Base-by-base conservation (phyloP, 2,113 vertebrate genomes). In the Cebus imitator region DNA sequence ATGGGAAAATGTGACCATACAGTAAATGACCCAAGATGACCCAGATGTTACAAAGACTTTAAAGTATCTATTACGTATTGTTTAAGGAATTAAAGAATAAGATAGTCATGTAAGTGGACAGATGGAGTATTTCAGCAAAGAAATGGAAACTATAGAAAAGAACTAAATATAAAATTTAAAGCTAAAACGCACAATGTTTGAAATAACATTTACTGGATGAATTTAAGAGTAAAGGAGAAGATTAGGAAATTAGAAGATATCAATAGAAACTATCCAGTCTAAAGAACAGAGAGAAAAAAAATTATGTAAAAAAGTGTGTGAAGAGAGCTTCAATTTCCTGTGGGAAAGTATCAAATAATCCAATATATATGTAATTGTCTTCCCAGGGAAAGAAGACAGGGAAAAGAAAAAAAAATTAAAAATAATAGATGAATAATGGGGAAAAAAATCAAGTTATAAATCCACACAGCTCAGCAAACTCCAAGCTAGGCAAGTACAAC, bases 101-200 rank as follows among this genome's bases (percentile, higher is more conserved):
- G 81, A 89, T 58, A 52, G 78, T 92, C 40, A 87, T 55, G 55
- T 76, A 37, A 96, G 10, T 32, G n/a, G 40, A 90, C 23, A 94
- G 18, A 55, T 88, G 25, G 20, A 37, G 25, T 85, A 95, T 89
- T 87, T 75, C 0, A 78, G 13, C 55, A 81, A 80, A 96, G 35
- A 87, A 82, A 91, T 30, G 27, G 61, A 73, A 94, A 75, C 8
- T 35, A 4, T 48, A 87, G 91, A 93, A 96, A 78, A 40, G 40
- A 92, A 72, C 27, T 35, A 79, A 93, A n/a, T 88, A 93, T n/a
- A 95, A 86, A 95, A 70, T 95, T 13, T 95, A 80, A n/a, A 90
- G 90, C 84, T 97, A 6, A 92, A 95, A 95, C 87, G 2, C 55
- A 52, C 9, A 78, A 70, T 90, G 82, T 91, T 95, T 94, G 81